Evolutionary conservation across 2,797 vertebrate species (phyloP), one percentile per base, ranked within the genome.

Genomic region (Trachurus trachurus): DNA sequence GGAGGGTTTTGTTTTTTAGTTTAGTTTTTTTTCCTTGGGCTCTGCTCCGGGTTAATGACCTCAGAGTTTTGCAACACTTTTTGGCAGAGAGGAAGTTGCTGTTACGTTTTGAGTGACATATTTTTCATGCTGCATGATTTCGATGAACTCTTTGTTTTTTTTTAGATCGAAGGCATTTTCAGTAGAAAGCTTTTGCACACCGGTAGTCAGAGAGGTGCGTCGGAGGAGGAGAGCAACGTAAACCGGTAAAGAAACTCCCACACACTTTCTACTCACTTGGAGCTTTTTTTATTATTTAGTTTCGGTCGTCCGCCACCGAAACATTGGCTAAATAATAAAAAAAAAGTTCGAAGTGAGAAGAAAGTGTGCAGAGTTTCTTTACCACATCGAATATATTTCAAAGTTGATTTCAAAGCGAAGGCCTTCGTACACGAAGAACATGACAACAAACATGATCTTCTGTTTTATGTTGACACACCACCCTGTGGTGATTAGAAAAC

Each of bases 11-110:
- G 31, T 40, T 56, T 69, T 21, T 19, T 17, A n/a, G n/a, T n/a
- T n/a, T n/a, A n/a, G n/a, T n/a, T 26, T 26, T 26, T 26, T 26
- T 26, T 26, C 26, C 5, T 29, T 11, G 49, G 29, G 61, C 22
- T 67, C 40, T 56, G 40, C 67, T 21, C 15, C 12, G 37, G 1
- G 61, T 63, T 62, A 71, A 52, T 22, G 42, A 72, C 53, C 63
- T 67, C 11, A 16, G 17, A 50, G 42, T 12, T 6, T 21, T 6
- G 64, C 59, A 31, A 19, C 52, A 57, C 11, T 59, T 75, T 54
- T 53, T 26, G 16, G 13, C 22, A 11, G 19, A n/a, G 26, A 26
- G 26, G 26, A 47, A 50, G 39, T 7, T 7, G 21, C 7, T 6
- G 11, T n/a, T 16, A 26, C 5, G 10, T 13, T 16, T 64, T 34